A percentile compares a stretch with the other conserved stretches of the same genome.
Conservation (phyloP, 1,140 invertebrate species). For the Caenorhabditis tropicalis region DNA sequence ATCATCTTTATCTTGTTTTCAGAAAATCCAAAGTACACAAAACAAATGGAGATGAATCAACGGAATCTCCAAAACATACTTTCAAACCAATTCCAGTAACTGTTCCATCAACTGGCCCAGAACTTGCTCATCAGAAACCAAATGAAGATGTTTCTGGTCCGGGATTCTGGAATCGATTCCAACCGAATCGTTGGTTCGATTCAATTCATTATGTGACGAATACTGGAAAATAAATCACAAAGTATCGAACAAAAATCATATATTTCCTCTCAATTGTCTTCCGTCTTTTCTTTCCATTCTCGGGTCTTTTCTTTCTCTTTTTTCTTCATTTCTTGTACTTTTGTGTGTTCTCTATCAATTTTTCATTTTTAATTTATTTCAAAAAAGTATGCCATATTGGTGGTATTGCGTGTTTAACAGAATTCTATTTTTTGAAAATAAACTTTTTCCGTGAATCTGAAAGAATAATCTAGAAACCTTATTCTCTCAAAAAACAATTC, state of each 20-base stretch:
- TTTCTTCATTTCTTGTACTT: background rate
- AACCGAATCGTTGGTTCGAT: constrained; percentile 63
- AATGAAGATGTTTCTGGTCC: constrained; percentile 49
- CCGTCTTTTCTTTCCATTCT: constrained; percentile 40
- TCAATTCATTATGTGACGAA: constrained; percentile 33
- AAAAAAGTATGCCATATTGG: constrained; percentile 35
- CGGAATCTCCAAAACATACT: constrained; percentile 54
- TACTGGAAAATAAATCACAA: constrained; percentile 3
- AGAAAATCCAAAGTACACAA: constrained; percentile 46
- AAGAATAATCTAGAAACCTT: no score
- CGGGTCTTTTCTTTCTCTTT: background rate
- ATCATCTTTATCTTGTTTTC: no score
- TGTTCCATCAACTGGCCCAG: constrained; percentile 46
- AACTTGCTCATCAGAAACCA: constrained; percentile 47
- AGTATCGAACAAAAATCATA: background rate
- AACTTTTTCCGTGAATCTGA: no score
- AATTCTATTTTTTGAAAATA: background rate
- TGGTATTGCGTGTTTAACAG: background rate
- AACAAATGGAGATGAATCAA: constrained; percentile 3
- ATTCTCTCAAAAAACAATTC: no score
- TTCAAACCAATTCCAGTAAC: constrained; percentile 61
- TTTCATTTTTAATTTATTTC: background rate
- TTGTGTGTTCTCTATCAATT: background rate
- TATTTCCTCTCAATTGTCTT: background rate
- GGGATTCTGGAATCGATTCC: constrained; percentile 65